A percentile compares a stretch with the other conserved stretches of the same genome.
Evolutionary conservation across 2,888 invertebrate species (phyloP).

Genomic region (Drosophila niveifrons): DNA sequence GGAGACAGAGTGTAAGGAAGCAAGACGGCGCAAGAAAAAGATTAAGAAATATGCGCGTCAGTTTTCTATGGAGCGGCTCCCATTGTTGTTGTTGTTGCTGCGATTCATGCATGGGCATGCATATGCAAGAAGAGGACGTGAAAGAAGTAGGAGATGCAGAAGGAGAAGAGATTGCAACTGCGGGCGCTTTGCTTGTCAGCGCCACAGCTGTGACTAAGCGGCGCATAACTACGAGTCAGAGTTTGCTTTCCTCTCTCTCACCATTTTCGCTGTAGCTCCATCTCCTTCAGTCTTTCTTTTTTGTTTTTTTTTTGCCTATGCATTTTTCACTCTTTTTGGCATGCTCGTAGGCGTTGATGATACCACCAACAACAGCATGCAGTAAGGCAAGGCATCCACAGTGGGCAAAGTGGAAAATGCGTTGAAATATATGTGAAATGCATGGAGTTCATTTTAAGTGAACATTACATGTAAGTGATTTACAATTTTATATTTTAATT

Average conservation of each 20-base stretch:
- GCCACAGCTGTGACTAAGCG: conserved; percentile 80
- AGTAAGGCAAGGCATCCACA: conserved; percentile 49
- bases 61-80: conserved; percentile 52
- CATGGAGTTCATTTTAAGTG: background rate
- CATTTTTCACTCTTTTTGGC: conserved; percentile 67
- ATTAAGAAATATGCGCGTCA: conserved; percentile 76
- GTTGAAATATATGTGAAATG: no score
- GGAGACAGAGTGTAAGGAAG: conserved; percentile 13
- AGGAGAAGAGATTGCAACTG: conserved; percentile 32
- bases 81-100: conserved; percentile 44
- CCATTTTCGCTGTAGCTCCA: conserved; percentile 1
- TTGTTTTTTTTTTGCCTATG: conserved; percentile 55
- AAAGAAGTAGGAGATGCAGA: conserved; percentile 1
- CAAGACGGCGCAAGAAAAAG: conserved; percentile 69
- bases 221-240: conserved; percentile 71
- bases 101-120: conserved; percentile 62
- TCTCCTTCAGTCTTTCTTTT: conserved; percentile 10
- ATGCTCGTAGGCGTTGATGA: conserved; percentile 77
- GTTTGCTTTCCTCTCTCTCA: conserved; percentile 31
- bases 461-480: background rate
- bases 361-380: conserved; percentile 52
- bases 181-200: conserved; percentile 65
- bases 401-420: conserved; percentile 36
- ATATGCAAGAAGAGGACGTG: conserved; percentile 54
- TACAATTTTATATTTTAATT: background rate